phyloP scores from a whole-genome alignment of 2,797 vertebrate species.

The Discoglossus pictus region DNA sequence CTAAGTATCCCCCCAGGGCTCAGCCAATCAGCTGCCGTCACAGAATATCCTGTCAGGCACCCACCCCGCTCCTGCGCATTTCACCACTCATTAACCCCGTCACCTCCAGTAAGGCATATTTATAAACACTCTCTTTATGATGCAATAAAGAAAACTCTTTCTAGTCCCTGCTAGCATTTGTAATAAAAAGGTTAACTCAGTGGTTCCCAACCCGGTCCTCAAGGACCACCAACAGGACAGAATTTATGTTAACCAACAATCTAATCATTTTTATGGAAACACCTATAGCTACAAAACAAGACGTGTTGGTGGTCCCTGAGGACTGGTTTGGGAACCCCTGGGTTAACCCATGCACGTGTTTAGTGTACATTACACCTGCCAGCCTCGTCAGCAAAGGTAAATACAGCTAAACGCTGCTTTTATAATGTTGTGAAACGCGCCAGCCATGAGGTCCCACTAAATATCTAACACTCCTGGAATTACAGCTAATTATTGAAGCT shows the following conservation, averaged over 20 bases:
- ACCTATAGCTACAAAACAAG: no score
- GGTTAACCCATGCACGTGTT: conserved; percentile 3
- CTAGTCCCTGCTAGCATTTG: no score
- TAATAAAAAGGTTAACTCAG: no score
- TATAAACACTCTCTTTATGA: no score
- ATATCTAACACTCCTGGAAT: conserved; percentile 48
- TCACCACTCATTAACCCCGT: conserved; percentile 18
- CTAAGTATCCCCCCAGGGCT: conserved; percentile 36
- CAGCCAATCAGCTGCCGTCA: conserved; percentile 12
- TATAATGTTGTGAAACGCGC: conserved; percentile 49
- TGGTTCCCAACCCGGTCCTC: no score
- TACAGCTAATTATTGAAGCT: background rate
- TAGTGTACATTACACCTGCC: background rate
- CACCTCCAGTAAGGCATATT: background rate
- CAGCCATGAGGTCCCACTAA: conserved; percentile 15
- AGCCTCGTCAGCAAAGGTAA: background rate
- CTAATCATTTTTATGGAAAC: no score
- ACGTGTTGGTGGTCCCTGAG: no score
- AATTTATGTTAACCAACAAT: no score
- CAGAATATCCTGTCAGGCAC: conserved; percentile 7
- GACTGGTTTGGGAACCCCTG: no score
- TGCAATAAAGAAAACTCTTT: no score
- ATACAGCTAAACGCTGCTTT: conserved; percentile 45
- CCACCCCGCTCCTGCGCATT: background rate
- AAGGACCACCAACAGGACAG: no score